phyloP scores from a whole-genome alignment of 2,797 vertebrate species.

The Acipenser oxyrinchus region DNA sequence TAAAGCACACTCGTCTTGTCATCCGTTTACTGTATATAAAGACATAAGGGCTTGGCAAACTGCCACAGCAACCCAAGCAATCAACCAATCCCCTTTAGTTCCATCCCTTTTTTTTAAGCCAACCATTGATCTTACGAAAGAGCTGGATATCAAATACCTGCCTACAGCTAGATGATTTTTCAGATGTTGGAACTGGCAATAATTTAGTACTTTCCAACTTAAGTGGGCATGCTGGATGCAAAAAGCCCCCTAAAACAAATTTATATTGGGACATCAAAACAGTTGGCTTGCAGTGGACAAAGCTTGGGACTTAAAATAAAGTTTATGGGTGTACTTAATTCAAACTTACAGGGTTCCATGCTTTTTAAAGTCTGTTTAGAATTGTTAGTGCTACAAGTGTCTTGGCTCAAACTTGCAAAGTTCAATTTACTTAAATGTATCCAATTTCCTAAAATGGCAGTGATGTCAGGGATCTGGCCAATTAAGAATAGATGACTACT shows the following conservation, averaged over 20 bases:
- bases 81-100: slow-evolving; percentile 68
- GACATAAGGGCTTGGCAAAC: slow-evolving; percentile 64
- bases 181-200: slow-evolving; percentile 30
- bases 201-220: slow-evolving; percentile 43
- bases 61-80: slow-evolving; percentile 53
- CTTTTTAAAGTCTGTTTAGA: slow-evolving; percentile 27
- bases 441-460: slow-evolving; percentile 30
- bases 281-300: slow-evolving; percentile 38
- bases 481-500: slow-evolving; percentile 27
- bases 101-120: slow-evolving; percentile 53
- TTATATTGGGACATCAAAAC: slow-evolving; percentile 53
- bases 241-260: slow-evolving; percentile 37
- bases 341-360: slow-evolving; percentile 46
- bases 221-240: slow-evolving; percentile 43
- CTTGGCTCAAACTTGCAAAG: slow-evolving; percentile 38
- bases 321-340: slow-evolving; percentile 55
- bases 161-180: slow-evolving; percentile 36
- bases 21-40: slow-evolving; percentile 74
- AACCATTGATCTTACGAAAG: slow-evolving; percentile 41
- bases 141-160: slow-evolving; percentile 56
- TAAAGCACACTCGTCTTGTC: slow-evolving; percentile 58
- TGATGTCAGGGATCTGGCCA: slow-evolving; percentile 34
- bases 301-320: slow-evolving; percentile 54
- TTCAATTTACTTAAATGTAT: slow-evolving; percentile 29
- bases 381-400: slow-evolving; percentile 36